Base-by-base conservation (phyloP, 1,140 invertebrate genomes). In the Lasioglossum baleicum region DNA sequence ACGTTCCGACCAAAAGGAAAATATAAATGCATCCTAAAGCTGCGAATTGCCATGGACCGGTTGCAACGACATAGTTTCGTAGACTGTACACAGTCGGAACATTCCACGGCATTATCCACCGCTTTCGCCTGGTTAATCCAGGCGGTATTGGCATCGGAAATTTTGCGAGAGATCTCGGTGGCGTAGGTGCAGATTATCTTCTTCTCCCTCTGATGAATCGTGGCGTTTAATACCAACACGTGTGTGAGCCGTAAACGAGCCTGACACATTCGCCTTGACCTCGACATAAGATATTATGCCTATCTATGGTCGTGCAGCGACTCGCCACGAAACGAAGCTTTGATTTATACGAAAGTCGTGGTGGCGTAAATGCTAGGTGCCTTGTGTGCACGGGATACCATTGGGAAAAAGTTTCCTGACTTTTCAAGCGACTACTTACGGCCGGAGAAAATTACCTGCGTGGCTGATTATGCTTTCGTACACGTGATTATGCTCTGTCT, bases 261-360 rank as follows among this genome's bases (percentile, higher is more conserved):
- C 83, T 87, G 85, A 85, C 82, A 81, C 83, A 81, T 88, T 82
- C 77, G 80, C 86, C 86, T 89, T 89, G 88, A 89, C 87, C 88
- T 77, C 85, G 76, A 83, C 83, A 63, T 79, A 86, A 88, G 87
- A 87, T 89, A 87, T 89, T 85, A 86, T 82, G 80, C 73, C 86
- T 87, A 82, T 83, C 82, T 83, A 85, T 67, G 84, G 83, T n/a
- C 75, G 78, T 71, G 70, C 85, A 75, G 61, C 68, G 83, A 65
- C 74, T 83, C 73, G 76, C 75, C 78, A 81, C 83, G 77, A 89
- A 88, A 89, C 86, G 88, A 89, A 88, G 80, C 85, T 89, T 88
- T 89, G 88, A 89, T 87, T 88, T 87, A 89, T 89, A 87, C 85
- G 75, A 82, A 76, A 83, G 77, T 78, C 69, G 61, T 35, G 78